Base-by-base conservation (phyloP, 2,113 vertebrate species). In the Callopanchax toddi region DNA sequence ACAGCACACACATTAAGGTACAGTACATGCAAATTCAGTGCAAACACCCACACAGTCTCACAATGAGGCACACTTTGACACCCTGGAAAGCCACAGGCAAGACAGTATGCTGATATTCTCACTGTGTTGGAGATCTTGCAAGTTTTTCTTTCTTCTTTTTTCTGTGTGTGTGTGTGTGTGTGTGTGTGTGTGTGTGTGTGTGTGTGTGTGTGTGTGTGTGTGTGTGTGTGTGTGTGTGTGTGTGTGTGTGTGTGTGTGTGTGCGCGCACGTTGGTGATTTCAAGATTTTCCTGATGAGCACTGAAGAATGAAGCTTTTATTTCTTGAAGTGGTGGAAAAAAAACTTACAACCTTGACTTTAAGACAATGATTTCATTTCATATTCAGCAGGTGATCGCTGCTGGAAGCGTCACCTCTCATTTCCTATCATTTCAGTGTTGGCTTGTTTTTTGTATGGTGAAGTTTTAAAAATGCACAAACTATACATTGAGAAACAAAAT, bases 71-170 rank as follows among this genome's bases (percentile, higher is more conserved):
- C 48, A 80, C 46, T 45, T 49, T 71, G 46, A 52, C 43, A 57
- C n/a, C 42, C 71, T 64, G 32, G 39, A 46, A 67, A 68, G 77
- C 74, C 76, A 82, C 59, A 43, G 67, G 67, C 74, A 12, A 75
- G 21, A 11, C 60, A 23, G 25, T 43, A 32, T 61, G 76, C 29
- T 45, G 37, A 51, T 60, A 36, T 39, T 44, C 55, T 56, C 54
- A 46, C 54, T 15, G n/a, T 61, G 71, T 49, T 17, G 22, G 62
- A 21, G 51, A 54, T 50, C 44, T 26, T 25, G 25, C 34, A 63
- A 26, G 17, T 40, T 58, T 55, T 67, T 21, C 51, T 40, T 48
- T 46, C n/a, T n/a, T n/a, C n/a, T n/a, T n/a, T n/a, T n/a, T n/a
- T n/a, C 25, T 11, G 62, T 10, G 43, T 13, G 29, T 32, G 29